A percentile compares a stretch with the other conserved stretches of the same genome.
Conservation (phyloP, 1,140 invertebrate species). For the Diabrotica virgifera region DNA sequence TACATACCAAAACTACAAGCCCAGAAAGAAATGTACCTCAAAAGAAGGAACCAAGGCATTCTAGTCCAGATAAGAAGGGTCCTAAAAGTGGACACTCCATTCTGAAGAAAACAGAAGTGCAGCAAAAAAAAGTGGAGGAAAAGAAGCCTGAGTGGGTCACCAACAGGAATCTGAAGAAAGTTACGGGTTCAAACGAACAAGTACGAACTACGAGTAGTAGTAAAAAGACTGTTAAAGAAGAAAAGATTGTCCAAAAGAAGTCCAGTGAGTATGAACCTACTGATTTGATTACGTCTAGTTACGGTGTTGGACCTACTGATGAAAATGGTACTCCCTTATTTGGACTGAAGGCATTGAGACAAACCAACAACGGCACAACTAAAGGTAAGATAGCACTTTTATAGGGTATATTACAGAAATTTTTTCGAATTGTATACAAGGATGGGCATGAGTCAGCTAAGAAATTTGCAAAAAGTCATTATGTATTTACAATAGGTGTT, state of each 20-base stretch:
- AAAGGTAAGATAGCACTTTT: conserved; percentile 46
- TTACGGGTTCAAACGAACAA: conserved; percentile 29
- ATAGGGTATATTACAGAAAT: no score
- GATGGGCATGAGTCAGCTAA: no score
- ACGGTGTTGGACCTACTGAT: conserved; percentile 76
- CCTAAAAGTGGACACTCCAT: not conserved
- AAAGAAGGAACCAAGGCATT: not conserved
- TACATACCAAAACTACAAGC: conserved; percentile 3
- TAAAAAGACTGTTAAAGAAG: conserved; percentile 32
- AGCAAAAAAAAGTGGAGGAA: conserved; percentile 33
- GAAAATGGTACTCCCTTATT: conserved; percentile 74
- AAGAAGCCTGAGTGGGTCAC: conserved; percentile 44
- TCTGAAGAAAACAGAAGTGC: conserved; percentile 34
- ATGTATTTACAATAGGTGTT: no score
- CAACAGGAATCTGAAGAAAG: conserved; percentile 41
- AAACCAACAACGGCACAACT: conserved; percentile 56
- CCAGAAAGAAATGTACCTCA: conserved; percentile 5
- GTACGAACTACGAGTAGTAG: conserved; percentile 18
- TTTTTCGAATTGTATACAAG: no score
- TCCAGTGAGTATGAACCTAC: conserved; percentile 45
- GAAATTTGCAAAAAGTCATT: no score
- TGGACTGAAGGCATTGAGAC: conserved; percentile 68
- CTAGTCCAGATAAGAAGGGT: conserved; percentile 21
- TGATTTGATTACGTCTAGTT: conserved; percentile 73
- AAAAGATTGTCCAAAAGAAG: conserved; percentile 26